These are phyloP conservation scores for Clavelina lepadiformis DNA, from an alignment of 23 tunicate genomes.

Conservation along the genomic window DNA sequence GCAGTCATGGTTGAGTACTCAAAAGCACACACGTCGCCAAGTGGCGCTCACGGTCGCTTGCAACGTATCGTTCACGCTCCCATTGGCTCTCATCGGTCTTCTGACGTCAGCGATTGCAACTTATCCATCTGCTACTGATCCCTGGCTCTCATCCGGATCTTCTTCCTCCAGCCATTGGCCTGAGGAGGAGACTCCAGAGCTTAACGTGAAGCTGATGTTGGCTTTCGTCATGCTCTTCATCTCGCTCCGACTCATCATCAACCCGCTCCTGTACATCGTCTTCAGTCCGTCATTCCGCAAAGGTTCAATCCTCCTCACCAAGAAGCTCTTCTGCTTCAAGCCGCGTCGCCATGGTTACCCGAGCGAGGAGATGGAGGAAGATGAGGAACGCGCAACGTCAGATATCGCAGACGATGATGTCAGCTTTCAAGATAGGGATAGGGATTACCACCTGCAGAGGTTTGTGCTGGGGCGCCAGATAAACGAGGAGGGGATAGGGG, in stretches of 20 bases:
- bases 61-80: slow-evolving; percentile 45
- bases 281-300: slow-evolving; percentile 48
- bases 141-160: slow-evolving; percentile 10
- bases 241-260: slow-evolving; percentile 39
- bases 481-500: neutral
- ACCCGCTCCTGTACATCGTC: slow-evolving; percentile 54
- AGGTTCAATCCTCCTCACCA: slow-evolving; percentile 20
- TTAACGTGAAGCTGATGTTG: slow-evolving; percentile 60
- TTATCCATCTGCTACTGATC: slow-evolving; percentile 40
- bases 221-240: slow-evolving; percentile 48
- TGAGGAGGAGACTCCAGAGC: neutral
- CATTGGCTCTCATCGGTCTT: slow-evolving; percentile 57
- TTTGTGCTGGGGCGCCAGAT: too few relatives aligned
- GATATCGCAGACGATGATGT: neutral
- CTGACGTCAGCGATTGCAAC: slow-evolving; percentile 49
- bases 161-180: neutral
- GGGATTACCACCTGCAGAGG: too few relatives aligned
- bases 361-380: slow-evolving; percentile 1
- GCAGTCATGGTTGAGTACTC: slow-evolving; percentile 56
- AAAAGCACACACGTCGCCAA: slow-evolving; percentile 56
- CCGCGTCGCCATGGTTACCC: slow-evolving; percentile 10
- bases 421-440: neutral
- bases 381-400: neutral
- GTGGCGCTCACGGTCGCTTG: slow-evolving; percentile 47
- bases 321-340: slow-evolving; percentile 8